Evolutionary conservation across 2,888 invertebrate species (phyloP), one percentile per base, ranked within the genome.

Genomic region (Pandemis heparana): DNA sequence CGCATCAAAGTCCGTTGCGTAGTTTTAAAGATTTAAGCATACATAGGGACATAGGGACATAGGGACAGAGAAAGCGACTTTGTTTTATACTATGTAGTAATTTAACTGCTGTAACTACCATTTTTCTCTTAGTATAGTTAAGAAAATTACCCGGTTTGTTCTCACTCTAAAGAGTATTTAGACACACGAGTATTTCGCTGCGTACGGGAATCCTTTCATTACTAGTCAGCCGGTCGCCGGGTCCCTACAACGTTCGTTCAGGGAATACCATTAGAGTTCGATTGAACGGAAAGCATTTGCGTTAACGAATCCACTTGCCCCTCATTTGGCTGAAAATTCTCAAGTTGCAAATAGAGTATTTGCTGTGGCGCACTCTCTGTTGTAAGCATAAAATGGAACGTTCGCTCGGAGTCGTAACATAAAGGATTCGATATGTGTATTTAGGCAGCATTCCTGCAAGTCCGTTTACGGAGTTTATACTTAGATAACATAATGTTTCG

Each of bases 261-360:
- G 81, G 81, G 81, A 84, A 83, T 83, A 81, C 81, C 80, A 82
- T 84, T 83, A 81, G 78, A 77, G 80, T 82, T 79, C 82, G 80
- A 84, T 84, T 79, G 82, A 81, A 83, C 82, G 82, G 82, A 80
- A 83, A 84, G 80, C 81, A 82, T 82, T 83, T 80, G 78, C 81
- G 81, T 83, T 83, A 83, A 85, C 85, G 81, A 83, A 84, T 83
- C 82, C 79, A 82, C 82, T 86, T 82, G 81, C 79, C 76, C 81
- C 79, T 78, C 72, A 70, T 75, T 76, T 75, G 70, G 72, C 23
- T 74, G 77, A 78, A 75, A 81, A 78, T 80, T 80, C 78, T 79
- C 78, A 78, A 78, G 76, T 81, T 75, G 75, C 69, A 70, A 65
- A 70, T 70, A 74, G 71, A 71, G 71, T 71, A 64, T 70, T 71